A percentile compares a stretch with the other conserved stretches of the same genome.
These are phyloP conservation scores for Erpobdella octoculata DNA, from an alignment of 2,888 invertebrate genomes.

Conservation along the genomic window DNA sequence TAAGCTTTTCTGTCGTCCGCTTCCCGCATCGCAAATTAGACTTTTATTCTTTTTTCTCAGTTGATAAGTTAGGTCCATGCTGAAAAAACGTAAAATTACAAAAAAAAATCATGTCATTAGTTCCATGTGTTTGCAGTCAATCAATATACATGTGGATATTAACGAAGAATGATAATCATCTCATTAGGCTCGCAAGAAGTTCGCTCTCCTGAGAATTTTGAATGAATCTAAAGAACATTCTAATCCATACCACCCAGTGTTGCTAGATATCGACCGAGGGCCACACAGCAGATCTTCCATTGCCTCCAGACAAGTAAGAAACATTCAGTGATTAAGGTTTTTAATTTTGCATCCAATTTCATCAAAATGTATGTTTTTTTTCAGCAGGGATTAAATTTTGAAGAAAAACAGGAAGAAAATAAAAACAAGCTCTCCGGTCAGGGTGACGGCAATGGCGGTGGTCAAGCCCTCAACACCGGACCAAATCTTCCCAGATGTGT, in stretches of 20 bases:
- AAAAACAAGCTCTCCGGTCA: not conserved
- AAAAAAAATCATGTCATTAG: too few species aligned
- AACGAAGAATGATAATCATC: not conserved
- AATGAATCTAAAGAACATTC: slow-evolving; percentile 19
- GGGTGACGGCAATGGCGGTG: not conserved
- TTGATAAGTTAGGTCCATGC: too few species aligned
- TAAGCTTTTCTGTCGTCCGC: too few species aligned
- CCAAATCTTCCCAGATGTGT: slow-evolving; percentile 41
- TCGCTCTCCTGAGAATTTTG: slow-evolving; percentile 18
- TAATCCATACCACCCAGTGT: slow-evolving; percentile 6
- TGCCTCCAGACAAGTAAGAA: slow-evolving; percentile 17
- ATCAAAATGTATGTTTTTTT: too few species aligned
- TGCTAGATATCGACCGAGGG: not conserved
- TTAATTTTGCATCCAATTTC: too few species aligned
- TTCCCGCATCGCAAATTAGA: too few species aligned
- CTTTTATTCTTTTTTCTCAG: too few species aligned
- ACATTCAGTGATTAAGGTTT: too few species aligned
- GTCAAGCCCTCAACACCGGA: slow-evolving; percentile 38
- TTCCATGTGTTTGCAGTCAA: too few species aligned
- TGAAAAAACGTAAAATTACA: too few species aligned
- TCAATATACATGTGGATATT: too few species aligned
- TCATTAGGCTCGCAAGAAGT: slow-evolving; percentile 20
- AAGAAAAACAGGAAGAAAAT: not conserved
- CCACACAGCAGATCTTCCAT: slow-evolving; percentile 5
- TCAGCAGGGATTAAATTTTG: too few species aligned